phyloP scores from a whole-genome alignment of 2,888 invertebrate species.

The Nemotelus pantherinus region DNA sequence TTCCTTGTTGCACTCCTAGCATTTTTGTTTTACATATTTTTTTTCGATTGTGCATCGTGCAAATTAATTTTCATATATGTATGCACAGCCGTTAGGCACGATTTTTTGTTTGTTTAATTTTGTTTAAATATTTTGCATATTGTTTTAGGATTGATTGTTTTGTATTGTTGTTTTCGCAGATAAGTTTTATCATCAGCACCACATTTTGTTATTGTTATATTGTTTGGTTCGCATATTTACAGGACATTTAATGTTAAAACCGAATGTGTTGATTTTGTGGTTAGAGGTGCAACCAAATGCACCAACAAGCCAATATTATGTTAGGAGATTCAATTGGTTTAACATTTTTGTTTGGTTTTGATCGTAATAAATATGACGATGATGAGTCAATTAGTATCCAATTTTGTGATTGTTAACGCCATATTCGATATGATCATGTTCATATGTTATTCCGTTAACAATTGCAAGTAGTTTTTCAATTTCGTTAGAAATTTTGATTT shows the following conservation, averaged over 20 bases:
- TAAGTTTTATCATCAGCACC: constrained; percentile 40
- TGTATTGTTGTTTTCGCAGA: constrained; percentile 44
- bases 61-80: constrained; percentile 9
- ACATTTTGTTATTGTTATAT: background rate
- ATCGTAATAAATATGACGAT: background rate
- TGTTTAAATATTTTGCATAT: background rate
- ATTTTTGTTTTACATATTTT: constrained; percentile 54
- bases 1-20: constrained; percentile 67
- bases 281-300: too few relatives aligned
- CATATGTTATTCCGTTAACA: background rate
- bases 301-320: too few relatives aligned
- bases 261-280: background rate
- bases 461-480: constrained; percentile 1
- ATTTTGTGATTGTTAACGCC: constrained; percentile 30
- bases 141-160: constrained; percentile 1
- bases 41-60: constrained; percentile 43
- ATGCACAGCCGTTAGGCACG: constrained; percentile 4
- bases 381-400: constrained; percentile 25
- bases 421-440: constrained; percentile 18
- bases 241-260: constrained; percentile 17
- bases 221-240: constrained; percentile 19
- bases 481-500: background rate
- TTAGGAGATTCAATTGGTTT: too few relatives aligned
- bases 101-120: constrained; percentile 6
- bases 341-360: background rate